Percentiles rank a stretch among this genome's conserved stretches.
phyloP scores from a whole-genome alignment of 2,797 vertebrate genomes.

The Liparis tanakae region DNA sequence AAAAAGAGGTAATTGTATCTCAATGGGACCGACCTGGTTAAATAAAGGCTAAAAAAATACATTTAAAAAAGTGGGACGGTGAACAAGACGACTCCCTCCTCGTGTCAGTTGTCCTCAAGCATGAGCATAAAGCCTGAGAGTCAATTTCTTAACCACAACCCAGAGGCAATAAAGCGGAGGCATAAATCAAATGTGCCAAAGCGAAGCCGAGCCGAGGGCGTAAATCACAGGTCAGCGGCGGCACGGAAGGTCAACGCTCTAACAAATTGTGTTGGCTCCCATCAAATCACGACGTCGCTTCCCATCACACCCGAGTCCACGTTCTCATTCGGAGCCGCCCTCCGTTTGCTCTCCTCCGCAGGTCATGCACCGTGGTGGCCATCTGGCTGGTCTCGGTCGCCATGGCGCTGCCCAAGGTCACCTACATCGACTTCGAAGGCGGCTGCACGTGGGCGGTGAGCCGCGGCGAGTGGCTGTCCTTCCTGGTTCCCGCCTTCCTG shows the following conservation, averaged over 20 bases:
- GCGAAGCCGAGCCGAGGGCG: not conserved
- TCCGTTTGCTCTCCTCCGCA: constrained; percentile 27
- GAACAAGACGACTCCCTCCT: not conserved
- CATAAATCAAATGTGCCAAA: not conserved
- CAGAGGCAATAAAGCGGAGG: not conserved
- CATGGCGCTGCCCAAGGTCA: constrained; percentile 81
- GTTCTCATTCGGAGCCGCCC: too few relatives aligned
- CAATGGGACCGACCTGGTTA: too few relatives aligned
- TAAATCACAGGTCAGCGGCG: constrained; percentile 1
- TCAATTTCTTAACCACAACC: not conserved
- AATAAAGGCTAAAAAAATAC: too few relatives aligned
- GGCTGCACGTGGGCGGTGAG: constrained; percentile 76
- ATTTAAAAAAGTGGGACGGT: not conserved
- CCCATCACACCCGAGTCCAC: not conserved
- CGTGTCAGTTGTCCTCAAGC: not conserved
- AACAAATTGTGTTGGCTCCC: not conserved
- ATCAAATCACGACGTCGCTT: not conserved
- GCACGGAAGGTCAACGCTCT: not conserved
- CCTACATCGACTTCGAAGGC: constrained; percentile 75
- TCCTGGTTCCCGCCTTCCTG: constrained; percentile 79
- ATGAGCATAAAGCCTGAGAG: not conserved
- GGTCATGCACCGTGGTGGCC: constrained; percentile 59
- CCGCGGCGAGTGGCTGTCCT: constrained; percentile 72
- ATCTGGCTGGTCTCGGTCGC: constrained; percentile 77
- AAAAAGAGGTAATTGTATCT: too few relatives aligned